Evolutionary conservation across 2,797 vertebrate species (phyloP), one percentile per base, ranked within the genome.

Genomic region (Carapus acus): DNA sequence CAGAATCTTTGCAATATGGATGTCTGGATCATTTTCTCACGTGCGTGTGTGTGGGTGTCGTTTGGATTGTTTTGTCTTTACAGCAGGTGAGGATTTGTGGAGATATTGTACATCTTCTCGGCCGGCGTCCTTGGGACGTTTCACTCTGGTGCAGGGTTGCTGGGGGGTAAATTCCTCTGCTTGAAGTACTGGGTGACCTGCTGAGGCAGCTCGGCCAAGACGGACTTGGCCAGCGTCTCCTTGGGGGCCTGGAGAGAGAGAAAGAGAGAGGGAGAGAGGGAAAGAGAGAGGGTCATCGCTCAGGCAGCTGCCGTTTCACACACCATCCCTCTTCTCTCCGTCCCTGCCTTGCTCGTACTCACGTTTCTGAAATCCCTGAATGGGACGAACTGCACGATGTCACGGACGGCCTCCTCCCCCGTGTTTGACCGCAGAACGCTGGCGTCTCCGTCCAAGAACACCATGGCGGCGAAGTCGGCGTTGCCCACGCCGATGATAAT

Each of bases 171-270:
- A 82, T 95, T 97, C 79, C 89, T 85, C 79, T 94, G 94, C 83
- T 97, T 98, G 83, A 99, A 99, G 80, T 98, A 98, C 86, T 96
- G 93, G 48, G 96, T 92, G 8, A 98, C 95, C 83, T 99, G 96
- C 81, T 99, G 96, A 33, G 96, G 96, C 66, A 99, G 87, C 75
- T 99, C 96, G 0, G 96, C 96, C 87, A 99, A 78, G 58, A 99
- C 93, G 0, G 95, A 96, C 83, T 96, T 98, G 79, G 96, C 94
- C 64, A 99, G 81, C 7, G 95, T 99, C 83, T 99, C 96, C 83
- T 99, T 99, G 23, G 96, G 94, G 12, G 94, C 96, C 96, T 98
- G 81, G 14, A 7, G 68, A 41, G 53, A 59, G 37, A 71, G 24
- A 54, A 4, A 23, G 17, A 39, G n/a, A n/a, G 7, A 29, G 31